Percentiles rank a stretch among this genome's conserved stretches.
phyloP scores from a whole-genome alignment of 2,888 invertebrate species.

The Brachylomia viminalis region DNA sequence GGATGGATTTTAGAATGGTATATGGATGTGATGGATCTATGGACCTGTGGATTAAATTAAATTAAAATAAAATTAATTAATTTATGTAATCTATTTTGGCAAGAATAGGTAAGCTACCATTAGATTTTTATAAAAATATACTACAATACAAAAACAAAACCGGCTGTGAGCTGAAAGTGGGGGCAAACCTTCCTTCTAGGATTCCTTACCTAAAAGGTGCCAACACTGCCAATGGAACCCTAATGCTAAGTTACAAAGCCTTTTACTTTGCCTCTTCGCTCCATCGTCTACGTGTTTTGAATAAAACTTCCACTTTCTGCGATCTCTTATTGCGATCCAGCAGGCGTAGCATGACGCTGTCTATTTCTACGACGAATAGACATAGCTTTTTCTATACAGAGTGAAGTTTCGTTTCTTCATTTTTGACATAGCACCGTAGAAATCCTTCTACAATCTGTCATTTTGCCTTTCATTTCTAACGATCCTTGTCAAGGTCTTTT shows the following conservation, averaged over 20 bases:
- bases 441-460: too few species aligned
- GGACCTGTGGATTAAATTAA: too few species aligned
- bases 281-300: background rate
- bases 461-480: too few species aligned
- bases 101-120: background rate
- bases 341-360: too few species aligned
- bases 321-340: background rate
- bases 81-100: too few species aligned
- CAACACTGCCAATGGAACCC: background rate
- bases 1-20: background rate
- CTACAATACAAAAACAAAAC: background rate
- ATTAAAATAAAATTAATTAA: too few species aligned
- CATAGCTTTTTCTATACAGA: too few species aligned
- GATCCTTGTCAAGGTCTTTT: too few species aligned
- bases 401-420: too few species aligned
- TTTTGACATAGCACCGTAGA: too few species aligned
- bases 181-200: background rate
- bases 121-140: background rate
- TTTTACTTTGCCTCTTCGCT: background rate
- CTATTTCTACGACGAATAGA: too few species aligned
- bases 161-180: background rate
- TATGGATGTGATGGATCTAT: too few species aligned
- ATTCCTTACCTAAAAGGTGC: background rate
- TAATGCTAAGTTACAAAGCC: background rate
- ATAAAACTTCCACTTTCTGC: background rate